Conservation (phyloP, 2,113 vertebrate species). For the Dendropsophus ebraccatus region DNA sequence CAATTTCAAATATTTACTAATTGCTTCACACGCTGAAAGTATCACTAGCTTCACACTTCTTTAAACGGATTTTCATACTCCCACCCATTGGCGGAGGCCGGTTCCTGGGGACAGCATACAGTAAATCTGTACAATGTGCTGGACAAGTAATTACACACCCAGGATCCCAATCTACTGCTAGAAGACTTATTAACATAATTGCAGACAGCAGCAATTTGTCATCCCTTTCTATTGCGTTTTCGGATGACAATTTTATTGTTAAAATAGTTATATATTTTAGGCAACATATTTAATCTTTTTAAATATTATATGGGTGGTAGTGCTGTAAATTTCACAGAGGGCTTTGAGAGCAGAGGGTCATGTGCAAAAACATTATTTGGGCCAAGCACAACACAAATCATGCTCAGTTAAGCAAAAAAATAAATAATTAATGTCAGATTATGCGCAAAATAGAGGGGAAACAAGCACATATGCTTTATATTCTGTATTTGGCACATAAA, state of each 20-base stretch:
- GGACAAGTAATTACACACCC: neutral
- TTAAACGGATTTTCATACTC: conserved; percentile 24
- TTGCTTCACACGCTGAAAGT: conserved; percentile 56
- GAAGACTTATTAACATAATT: conserved; percentile 28
- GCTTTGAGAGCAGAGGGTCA: too few relatives aligned
- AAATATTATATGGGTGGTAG: neutral
- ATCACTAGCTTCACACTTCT: conserved; percentile 49
- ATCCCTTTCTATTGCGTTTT: neutral
- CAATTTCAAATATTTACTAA: conserved; percentile 60
- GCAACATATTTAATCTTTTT: neutral
- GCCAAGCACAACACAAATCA: too few relatives aligned
- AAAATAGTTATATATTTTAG: neutral
- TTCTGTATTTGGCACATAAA: too few relatives aligned
- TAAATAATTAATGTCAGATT: too few relatives aligned
- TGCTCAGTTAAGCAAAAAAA: too few relatives aligned
- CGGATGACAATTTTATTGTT: neutral
- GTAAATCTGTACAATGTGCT: conserved; percentile 14
- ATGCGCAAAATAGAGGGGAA: too few relatives aligned
- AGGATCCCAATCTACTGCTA: conserved; percentile 19
- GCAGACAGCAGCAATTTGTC: neutral
- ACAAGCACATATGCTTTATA: too few relatives aligned
- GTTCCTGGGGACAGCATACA: conserved; percentile 11
- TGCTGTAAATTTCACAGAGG: neutral
- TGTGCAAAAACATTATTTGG: neutral
- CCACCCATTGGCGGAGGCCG: conserved; percentile 41